Evolutionary conservation across 2,888 invertebrate species (phyloP), one percentile per base, ranked within the genome.

Genomic region (Metallyticus violacea): DNA sequence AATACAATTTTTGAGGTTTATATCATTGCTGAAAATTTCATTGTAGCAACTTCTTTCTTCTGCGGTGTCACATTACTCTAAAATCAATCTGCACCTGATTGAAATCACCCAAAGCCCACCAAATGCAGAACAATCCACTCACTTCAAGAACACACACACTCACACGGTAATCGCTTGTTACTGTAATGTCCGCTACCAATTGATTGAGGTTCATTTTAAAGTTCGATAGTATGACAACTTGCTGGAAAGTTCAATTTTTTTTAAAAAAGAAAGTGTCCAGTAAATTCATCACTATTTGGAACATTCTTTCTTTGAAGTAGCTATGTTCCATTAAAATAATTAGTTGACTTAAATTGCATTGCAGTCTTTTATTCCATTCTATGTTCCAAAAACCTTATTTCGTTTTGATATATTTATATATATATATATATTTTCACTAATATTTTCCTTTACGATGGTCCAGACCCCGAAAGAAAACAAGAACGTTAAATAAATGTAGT

Each of bases 181-280:
- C 77, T 79, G 76, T 86, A 85, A 85, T 78, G 82, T 88, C 84
- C 81, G 81, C 87, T 87, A 88, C 86, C 88, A 88, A 88, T 88
- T 87, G 82, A 85, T 88, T 87, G 87, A 86, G 87, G 88, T 88
- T 87, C 88, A 77, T 87, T 87, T 85, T 26, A 85, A 77, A 86
- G 82, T 86, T 86, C 40, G 80, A 87, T 79, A 86, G 86, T 87
- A 76, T 87, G 76, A 86, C 62, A 85, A 85, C 86, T 87, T 86
- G 76, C 80, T 80, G 77, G 84, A 86, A 87, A 88, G 88, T 86
- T 88, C 85, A 86, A 85, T 85, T 85, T 76, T 83, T 83, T 83
- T 77, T 83, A 85, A 40, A 85, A 83, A 79, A 9, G 81, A 80
- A 78, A 83, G 77, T 86, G 86, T 85, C 84, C 80, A 26, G 85